A percentile compares a stretch with the other conserved stretches of the same genome.
Evolutionary conservation across 2,113 vertebrate species (phyloP).

Genomic region (Hoplias malabaricus): DNA sequence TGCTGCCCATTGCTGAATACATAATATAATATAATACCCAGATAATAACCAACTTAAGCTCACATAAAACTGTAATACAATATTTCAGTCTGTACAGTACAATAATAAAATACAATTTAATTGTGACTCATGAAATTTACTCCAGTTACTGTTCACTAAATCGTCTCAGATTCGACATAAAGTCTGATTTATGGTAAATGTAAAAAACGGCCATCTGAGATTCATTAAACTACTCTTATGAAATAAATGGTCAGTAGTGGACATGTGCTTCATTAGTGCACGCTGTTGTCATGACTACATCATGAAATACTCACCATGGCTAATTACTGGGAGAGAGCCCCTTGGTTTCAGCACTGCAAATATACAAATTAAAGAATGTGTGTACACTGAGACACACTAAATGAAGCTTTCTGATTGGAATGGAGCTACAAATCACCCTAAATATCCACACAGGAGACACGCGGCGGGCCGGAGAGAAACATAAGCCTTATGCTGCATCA

Average conservation of each 20-base stretch:
- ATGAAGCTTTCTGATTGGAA: constrained; percentile 38
- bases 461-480: not conserved
- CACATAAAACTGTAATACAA: too few relatives aligned
- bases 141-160: constrained; percentile 44
- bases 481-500: not conserved
- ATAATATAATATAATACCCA: too few relatives aligned
- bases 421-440: constrained; percentile 48
- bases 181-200: constrained; percentile 67
- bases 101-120: not conserved
- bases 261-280: constrained; percentile 81
- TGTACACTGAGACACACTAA: constrained; percentile 50
- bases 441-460: not conserved
- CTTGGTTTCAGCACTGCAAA: constrained; percentile 64
- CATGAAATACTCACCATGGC: constrained; percentile 52
- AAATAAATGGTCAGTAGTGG: constrained; percentile 86
- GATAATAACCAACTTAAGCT: too few relatives aligned
- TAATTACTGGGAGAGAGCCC: constrained; percentile 60
- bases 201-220: constrained; percentile 86
- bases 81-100: not conserved
- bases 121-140: constrained; percentile 25
- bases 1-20: too few relatives aligned
- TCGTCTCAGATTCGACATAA: constrained; percentile 75
- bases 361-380: constrained; percentile 68
- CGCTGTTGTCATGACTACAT: constrained; percentile 71
- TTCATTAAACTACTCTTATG: constrained; percentile 86